A percentile compares a stretch with the other conserved stretches of the same genome.
These are phyloP conservation scores for Arrhopalites spinosus DNA, from an alignment of 2,888 invertebrate genomes.

Conservation along the genomic window DNA sequence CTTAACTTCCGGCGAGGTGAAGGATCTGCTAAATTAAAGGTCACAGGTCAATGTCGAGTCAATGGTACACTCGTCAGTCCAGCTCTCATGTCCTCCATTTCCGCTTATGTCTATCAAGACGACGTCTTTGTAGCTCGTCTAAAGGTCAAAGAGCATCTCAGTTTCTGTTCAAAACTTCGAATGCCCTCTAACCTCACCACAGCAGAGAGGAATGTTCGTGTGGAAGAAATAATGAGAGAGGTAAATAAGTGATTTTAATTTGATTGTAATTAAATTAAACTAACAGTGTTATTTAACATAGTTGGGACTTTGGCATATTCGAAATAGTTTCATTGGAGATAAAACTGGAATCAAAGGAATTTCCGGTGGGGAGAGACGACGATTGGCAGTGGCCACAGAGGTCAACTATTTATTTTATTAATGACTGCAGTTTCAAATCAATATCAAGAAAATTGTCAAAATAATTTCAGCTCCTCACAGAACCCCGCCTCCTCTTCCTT, in stretches of 20 bases:
- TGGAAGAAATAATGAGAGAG: conserved; percentile 84
- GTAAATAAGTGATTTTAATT: conserved; percentile 58
- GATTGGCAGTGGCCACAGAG: conserved; percentile 94
- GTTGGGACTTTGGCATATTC: conserved; percentile 85
- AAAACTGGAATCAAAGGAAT: conserved; percentile 82
- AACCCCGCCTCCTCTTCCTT: conserved; percentile 91
- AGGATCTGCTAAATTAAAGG: conserved; percentile 67
- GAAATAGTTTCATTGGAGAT: conserved; percentile 86
- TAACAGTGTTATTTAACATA: conserved; percentile 58
- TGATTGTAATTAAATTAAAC: background rate
- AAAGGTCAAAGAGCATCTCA: conserved; percentile 54
- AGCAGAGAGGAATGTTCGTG: conserved; percentile 73
- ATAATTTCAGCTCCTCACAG: conserved; percentile 75
- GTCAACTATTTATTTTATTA: conserved; percentile 59
- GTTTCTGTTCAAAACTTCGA: conserved; percentile 85
- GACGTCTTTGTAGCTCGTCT: conserved; percentile 89
- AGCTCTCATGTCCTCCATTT: conserved; percentile 73
- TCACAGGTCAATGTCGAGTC: conserved; percentile 67
- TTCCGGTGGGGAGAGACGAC: conserved; percentile 94
- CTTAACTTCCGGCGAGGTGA: conserved; percentile 75
- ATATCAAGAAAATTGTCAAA: background rate
- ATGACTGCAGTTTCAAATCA: background rate
- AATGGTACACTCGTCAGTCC: conserved; percentile 76
- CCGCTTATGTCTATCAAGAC: conserved; percentile 92
- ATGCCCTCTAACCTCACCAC: conserved; percentile 79